Evolutionary conservation across 2,888 invertebrate species (phyloP), one percentile per base, ranked within the genome.

Genomic region (Brenthis daphne): DNA sequence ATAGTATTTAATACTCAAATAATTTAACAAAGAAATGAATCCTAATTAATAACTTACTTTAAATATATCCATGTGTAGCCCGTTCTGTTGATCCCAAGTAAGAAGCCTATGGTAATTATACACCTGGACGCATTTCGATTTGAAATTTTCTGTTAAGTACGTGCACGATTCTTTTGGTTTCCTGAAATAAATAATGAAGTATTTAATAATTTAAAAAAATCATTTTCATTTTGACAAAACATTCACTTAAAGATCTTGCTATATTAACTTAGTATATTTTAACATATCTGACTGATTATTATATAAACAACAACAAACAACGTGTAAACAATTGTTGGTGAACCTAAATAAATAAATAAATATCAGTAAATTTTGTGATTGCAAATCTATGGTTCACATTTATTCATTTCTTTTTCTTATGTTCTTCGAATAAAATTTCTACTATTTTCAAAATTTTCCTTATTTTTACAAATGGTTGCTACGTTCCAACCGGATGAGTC

Each of bases 61-160:
- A 78, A 96, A 97, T 71, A 97, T 96, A 80, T 97, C 97, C 94
- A 97, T 96, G 76, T 97, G 97, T 1, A 97, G 93, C 12, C 97
- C 97, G 63, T 95, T 94, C 67, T 95, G 94, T 73, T 96, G 95
- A 80, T 97, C 97, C 96, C 97, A 97, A 0, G 97, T 96, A 4
- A 97, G 83, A 0, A 97, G 90, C 6, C 97, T 93, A 79, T 97
- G 97, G 78, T 97, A 97, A 80, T 97, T 97, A 83, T 96, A 97
- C 0, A 97, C 95, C 92, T 97, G 97, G 2, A 95, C 94, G 81
- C 97, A 97, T 76, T 96, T 95, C 0, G 97, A 97, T 74, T 96
- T 95, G 81, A 96, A 96, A 74, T 96, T 96, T 68, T 96, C 96
- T 0, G 96, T 95, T 64, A 97, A 93, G 80, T 96, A 97, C 0